Evolutionary conservation across 2,888 invertebrate genomes (phyloP).

Genomic region (Erannis defoliaria): DNA sequence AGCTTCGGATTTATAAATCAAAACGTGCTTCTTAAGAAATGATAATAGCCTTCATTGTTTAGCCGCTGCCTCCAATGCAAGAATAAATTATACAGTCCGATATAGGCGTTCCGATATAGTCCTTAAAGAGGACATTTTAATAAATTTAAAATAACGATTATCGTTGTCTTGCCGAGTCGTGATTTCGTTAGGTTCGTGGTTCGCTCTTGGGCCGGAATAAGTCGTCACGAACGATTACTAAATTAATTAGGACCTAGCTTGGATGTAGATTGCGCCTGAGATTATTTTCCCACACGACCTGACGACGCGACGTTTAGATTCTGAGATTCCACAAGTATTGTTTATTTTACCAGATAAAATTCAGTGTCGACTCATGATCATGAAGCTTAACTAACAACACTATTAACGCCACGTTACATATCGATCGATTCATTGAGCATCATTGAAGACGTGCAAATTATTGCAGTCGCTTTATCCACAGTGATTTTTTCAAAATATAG

Average conservation of each 20-base stretch:
- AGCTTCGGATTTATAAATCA: constrained; percentile 59
- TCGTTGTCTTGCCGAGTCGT: constrained; percentile 84
- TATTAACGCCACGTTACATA: constrained; percentile 34
- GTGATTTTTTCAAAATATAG: too few relatives aligned
- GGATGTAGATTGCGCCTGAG: constrained; percentile 82
- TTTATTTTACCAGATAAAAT: constrained; percentile 57
- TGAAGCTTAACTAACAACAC: constrained; percentile 34
- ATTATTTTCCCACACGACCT: constrained; percentile 86
- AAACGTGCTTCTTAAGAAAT: constrained; percentile 68
- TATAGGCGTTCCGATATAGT: constrained; percentile 83
- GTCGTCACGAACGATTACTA: constrained; percentile 87
- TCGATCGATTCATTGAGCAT: constrained; percentile 7
- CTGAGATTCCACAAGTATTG: constrained; percentile 76
- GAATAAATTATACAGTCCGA: constrained; percentile 86
- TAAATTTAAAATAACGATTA: constrained; percentile 87
- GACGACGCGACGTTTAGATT: constrained; percentile 72
- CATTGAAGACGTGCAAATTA: constrained; percentile 1
- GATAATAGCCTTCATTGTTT: constrained; percentile 79
- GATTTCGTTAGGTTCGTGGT: constrained; percentile 86
- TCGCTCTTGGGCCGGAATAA: constrained; percentile 81
- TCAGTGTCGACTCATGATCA: constrained; percentile 37
- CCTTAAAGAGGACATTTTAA: constrained; percentile 86
- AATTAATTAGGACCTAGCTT: constrained; percentile 85
- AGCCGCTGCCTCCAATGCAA: constrained; percentile 73
- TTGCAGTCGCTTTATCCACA: too few relatives aligned